phyloP scores from a whole-genome alignment of 2,888 invertebrate genomes.

The Andrena minutula region DNA sequence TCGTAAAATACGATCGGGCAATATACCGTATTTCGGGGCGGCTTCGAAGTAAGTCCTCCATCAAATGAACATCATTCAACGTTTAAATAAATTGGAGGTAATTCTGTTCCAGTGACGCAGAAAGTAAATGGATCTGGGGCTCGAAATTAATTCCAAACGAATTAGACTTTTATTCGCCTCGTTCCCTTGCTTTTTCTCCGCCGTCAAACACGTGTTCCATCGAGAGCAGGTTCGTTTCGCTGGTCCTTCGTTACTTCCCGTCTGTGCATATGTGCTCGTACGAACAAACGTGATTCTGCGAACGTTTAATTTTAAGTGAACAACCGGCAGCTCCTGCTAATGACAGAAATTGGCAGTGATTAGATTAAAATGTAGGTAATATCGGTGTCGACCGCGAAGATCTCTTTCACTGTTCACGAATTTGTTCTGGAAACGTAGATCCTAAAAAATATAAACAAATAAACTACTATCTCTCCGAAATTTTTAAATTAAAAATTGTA shows the following conservation, averaged over 20 bases:
- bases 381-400: neutral
- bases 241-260: neutral
- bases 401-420: neutral
- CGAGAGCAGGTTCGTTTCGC: constrained; percentile 8
- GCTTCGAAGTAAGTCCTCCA: neutral
- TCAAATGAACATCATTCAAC: neutral
- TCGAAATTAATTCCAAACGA: constrained; percentile 6
- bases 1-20: neutral
- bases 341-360: constrained; percentile 44
- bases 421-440: neutral
- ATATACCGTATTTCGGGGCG: neutral
- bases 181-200: neutral
- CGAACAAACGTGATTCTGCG: constrained; percentile 23
- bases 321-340: constrained; percentile 17
- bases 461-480: too few relatives aligned
- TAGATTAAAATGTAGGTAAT: constrained; percentile 44
- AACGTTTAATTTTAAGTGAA: constrained; percentile 49
- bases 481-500: too few relatives aligned
- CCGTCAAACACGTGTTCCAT: constrained; percentile 8
- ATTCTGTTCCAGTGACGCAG: neutral
- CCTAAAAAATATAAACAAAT: too few relatives aligned
- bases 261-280: neutral
- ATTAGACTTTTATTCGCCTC: constrained; percentile 3
- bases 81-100: neutral
- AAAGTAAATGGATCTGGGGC: neutral